These are phyloP conservation scores for Seriola dumerili DNA, from an alignment of 2,113 vertebrate genomes.

Conservation along the genomic window DNA sequence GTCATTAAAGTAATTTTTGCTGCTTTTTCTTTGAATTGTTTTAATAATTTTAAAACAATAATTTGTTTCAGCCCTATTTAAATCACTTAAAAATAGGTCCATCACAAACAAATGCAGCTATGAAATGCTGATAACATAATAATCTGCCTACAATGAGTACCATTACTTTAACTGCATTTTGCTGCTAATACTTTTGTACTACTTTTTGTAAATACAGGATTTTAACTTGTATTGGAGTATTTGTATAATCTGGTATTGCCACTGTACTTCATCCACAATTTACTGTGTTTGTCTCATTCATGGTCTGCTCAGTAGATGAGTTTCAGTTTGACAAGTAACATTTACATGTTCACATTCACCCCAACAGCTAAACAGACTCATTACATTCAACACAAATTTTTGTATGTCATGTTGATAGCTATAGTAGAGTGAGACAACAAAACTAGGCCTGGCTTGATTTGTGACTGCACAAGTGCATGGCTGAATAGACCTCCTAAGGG, in stretches of 20 bases:
- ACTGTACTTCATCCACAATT: not conserved
- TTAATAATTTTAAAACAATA: too few relatives aligned
- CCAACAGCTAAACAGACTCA: not conserved
- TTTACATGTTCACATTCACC: not conserved
- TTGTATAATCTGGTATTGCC: not conserved
- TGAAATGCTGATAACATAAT: too few relatives aligned
- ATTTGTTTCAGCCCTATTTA: too few relatives aligned
- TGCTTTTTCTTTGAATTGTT: too few relatives aligned
- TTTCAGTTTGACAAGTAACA: not conserved
- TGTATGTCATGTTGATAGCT: not conserved
- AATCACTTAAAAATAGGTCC: too few relatives aligned
- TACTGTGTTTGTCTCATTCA: not conserved
- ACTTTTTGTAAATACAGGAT: not conserved
- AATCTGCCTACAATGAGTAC: too few relatives aligned
- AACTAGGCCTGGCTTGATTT: slow-evolving; percentile 3
- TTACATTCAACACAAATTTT: not conserved
- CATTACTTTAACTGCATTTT: not conserved
- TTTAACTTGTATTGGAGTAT: too few relatives aligned
- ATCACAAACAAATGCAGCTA: too few relatives aligned
- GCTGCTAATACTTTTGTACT: not conserved
- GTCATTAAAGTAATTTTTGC: too few relatives aligned
- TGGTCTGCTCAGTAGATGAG: not conserved
- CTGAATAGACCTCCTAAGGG: too few relatives aligned
- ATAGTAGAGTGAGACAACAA: not conserved
- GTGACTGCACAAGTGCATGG: not conserved